These are phyloP conservation scores for Antigone vipio DNA, from an alignment of 2,113 vertebrate species.

Conservation along the genomic window DNA sequence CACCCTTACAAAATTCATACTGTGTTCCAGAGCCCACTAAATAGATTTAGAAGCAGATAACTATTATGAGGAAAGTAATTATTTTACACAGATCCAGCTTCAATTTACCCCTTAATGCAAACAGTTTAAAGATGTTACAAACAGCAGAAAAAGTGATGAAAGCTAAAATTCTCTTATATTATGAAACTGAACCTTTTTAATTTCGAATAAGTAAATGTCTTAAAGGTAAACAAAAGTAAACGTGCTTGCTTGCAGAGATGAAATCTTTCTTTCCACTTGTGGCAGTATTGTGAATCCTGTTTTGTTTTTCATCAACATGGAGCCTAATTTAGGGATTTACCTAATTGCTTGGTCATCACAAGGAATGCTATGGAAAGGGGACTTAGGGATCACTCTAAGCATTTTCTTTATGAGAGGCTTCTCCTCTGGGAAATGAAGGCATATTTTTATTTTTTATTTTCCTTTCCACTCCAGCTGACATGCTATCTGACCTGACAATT, in stretches of 20 bases:
- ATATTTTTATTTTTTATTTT: background rate
- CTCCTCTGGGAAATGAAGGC: background rate
- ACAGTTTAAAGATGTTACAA: background rate
- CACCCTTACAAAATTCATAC: background rate
- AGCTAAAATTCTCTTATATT: background rate
- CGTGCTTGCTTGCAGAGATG: background rate
- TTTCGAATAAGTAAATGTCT: background rate
- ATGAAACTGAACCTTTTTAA: background rate
- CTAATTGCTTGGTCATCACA: background rate
- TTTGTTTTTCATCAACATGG: background rate
- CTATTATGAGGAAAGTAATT: background rate
- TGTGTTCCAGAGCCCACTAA: conserved; percentile 1
- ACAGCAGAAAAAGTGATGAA: background rate
- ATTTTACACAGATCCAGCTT: background rate
- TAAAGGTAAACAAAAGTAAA: background rate
- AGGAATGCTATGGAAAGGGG: background rate
- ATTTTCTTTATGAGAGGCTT: background rate
- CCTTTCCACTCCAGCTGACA: background rate
- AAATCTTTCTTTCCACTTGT: background rate
- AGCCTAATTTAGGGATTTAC: background rate
- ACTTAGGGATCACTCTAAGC: background rate
- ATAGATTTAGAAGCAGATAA: background rate
- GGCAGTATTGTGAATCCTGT: background rate
- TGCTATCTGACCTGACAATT: background rate
- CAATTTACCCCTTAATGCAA: background rate